Evolutionary conservation across 2,113 vertebrate species (phyloP), one percentile per base, ranked within the genome.

Genomic region (Anolis carolinensis): DNA sequence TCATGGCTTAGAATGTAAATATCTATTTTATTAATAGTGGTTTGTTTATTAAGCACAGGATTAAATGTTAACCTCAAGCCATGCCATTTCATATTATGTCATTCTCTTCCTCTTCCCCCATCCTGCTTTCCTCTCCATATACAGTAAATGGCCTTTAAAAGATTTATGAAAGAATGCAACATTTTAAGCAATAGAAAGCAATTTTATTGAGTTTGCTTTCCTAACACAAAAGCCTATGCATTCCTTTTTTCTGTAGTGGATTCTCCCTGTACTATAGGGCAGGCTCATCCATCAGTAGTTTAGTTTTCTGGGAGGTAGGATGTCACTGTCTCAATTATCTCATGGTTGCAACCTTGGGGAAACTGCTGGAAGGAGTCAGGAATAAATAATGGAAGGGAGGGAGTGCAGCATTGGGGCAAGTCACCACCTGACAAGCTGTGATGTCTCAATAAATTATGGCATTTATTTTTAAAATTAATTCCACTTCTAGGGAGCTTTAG

Each of bases 11-110:
- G 84, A 93, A 89, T 81, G 73, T 95, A 93, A 94, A 89, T 92
- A 92, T 84, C 63, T 92, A 50, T 90, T 92, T 92, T 92, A 94
- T 94, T 94, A 91, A 91, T 63, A 92, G 36, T 14, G 83, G 21
- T 89, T 90, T 93, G 7, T 87, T 95, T 91, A 80, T 83, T 91
- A 93, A 87, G 90, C 89, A 87, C 27, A 13, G 89, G 1, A 81
- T 90, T 91, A 83, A 63, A 86, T 85, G 7, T 89, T 90, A 88
- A 83, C 16, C 0, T 92, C 39, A 36, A 86, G 23, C 80, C 9
- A 87, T 81, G 70, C 10, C 62, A 77, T 68, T 85, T 39, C 86
- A 82, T 86, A 88, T 6, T 76, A 0, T 0, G 8, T 80, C 59
- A 62, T 91, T 4, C 25, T 48, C 36, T 16, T 25, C 13, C 36